A percentile compares a stretch with the other conserved stretches of the same genome.
phyloP scores from a whole-genome alignment of 2,797 vertebrate genomes.

The Streptopelia turtur region DNA sequence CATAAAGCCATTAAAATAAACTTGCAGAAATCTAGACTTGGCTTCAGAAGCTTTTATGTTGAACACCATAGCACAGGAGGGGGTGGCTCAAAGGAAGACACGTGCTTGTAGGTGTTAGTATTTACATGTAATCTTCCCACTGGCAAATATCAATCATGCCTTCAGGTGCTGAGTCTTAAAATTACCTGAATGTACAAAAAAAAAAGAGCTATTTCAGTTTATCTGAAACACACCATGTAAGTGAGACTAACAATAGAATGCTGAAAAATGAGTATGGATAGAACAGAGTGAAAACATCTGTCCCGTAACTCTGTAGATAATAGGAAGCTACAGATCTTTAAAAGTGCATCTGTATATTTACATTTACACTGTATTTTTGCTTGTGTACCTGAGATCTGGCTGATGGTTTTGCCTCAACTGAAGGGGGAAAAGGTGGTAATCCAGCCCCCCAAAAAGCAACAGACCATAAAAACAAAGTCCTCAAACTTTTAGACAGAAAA shows the following conservation, averaged over 20 bases:
- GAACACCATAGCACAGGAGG: background rate
- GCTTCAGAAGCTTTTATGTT: background rate
- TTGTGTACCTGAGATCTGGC: background rate
- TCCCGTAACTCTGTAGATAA: background rate
- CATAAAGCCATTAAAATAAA: background rate
- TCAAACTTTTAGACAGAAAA: background rate
- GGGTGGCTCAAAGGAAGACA: background rate
- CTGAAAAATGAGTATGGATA: background rate
- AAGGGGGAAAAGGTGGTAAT: fast-evolving
- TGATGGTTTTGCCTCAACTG: background rate
- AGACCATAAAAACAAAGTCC: background rate
- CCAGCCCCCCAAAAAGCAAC: background rate
- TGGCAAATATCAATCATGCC: fast-evolving
- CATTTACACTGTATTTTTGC: background rate
- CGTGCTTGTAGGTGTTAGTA: background rate
- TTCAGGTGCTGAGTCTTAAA: background rate
- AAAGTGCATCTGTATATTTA: background rate
- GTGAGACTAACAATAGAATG: background rate
- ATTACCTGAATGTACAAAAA: fast-evolving
- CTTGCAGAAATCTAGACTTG: background rate
- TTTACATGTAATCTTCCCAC: background rate
- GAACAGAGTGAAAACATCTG: background rate
- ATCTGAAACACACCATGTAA: background rate
- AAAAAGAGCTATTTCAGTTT: background rate
- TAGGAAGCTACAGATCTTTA: background rate